These are phyloP conservation scores for Pedetes capensis DNA, from an alignment of 2,113 vertebrate species.

Conservation along the genomic window DNA sequence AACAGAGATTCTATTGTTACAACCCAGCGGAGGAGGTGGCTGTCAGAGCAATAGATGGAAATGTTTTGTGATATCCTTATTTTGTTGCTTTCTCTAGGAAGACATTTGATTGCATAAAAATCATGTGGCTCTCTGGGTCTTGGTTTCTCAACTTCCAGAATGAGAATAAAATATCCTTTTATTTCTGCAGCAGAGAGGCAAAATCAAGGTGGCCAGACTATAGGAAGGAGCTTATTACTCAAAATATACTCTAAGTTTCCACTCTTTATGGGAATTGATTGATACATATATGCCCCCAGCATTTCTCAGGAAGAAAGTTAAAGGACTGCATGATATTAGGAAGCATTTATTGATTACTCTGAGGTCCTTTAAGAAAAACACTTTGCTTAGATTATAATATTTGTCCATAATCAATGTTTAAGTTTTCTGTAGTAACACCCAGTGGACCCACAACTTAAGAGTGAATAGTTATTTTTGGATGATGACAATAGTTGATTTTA, in stretches of 20 bases:
- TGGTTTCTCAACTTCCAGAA: background rate
- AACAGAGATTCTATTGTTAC: background rate
- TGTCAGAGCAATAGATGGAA: background rate
- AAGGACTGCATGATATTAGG: background rate
- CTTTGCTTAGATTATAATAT: background rate
- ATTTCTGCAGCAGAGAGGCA: background rate
- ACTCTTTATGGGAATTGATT: background rate
- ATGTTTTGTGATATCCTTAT: background rate
- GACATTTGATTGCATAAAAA: background rate
- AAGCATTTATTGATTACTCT: background rate
- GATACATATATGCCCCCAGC: background rate
- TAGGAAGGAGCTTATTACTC: background rate
- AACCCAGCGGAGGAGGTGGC: background rate
- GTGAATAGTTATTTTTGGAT: background rate
- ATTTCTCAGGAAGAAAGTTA: background rate
- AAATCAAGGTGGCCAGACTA: background rate
- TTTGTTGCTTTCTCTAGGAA: background rate
- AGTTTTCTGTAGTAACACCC: background rate
- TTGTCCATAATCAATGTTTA: background rate
- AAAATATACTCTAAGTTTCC: background rate
- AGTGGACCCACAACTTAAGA: background rate
- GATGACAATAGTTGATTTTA: background rate
- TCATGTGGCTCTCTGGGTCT: background rate
- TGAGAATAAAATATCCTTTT: background rate
- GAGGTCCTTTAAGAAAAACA: background rate